Percentiles rank a stretch among this genome's conserved stretches.
phyloP scores from a whole-genome alignment of 1,140 invertebrate genomes.

The Temnothorax nylanderi region DNA sequence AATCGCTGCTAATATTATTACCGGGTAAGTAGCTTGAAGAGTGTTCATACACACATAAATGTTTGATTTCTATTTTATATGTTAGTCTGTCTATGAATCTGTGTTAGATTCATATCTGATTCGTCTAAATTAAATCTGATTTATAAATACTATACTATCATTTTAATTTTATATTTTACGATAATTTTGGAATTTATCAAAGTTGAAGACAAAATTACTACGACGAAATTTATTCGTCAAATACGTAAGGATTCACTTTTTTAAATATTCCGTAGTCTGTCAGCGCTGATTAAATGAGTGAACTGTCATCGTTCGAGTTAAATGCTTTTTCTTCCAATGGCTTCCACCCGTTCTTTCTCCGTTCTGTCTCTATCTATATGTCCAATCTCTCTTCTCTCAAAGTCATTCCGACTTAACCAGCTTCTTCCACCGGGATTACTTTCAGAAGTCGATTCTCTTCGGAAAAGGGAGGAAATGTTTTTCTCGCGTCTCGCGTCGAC shows the following conservation, averaged over 20 bases:
- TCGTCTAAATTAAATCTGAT: not conserved
- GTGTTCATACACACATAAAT: not conserved
- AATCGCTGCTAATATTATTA: not conserved
- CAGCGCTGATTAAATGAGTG: constrained; percentile 18
- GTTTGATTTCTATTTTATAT: not conserved
- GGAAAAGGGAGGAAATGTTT: not conserved
- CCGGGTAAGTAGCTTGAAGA: not conserved
- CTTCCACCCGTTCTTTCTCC: not conserved
- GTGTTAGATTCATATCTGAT: not conserved
- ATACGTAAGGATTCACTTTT: not conserved
- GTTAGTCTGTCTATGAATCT: too few relatives aligned
- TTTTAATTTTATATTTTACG: not conserved
- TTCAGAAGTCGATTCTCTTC: constrained; percentile 27
- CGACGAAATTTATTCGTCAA: not conserved
- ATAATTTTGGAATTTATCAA: not conserved
- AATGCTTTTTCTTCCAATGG: not conserved
- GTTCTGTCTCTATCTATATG: not conserved
- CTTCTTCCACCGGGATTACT: constrained; percentile 30
- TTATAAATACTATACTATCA: too few relatives aligned
- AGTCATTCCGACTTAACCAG: constrained; percentile 39
- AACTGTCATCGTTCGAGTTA: constrained; percentile 3
- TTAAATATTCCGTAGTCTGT: constrained; percentile 9
- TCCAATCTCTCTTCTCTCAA: constrained; percentile 34
- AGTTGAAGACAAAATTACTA: not conserved
- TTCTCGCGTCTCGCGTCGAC: constrained; percentile 3